phyloP scores from a whole-genome alignment of 2,888 invertebrate genomes.

The Ischnus inquisitorius region DNA sequence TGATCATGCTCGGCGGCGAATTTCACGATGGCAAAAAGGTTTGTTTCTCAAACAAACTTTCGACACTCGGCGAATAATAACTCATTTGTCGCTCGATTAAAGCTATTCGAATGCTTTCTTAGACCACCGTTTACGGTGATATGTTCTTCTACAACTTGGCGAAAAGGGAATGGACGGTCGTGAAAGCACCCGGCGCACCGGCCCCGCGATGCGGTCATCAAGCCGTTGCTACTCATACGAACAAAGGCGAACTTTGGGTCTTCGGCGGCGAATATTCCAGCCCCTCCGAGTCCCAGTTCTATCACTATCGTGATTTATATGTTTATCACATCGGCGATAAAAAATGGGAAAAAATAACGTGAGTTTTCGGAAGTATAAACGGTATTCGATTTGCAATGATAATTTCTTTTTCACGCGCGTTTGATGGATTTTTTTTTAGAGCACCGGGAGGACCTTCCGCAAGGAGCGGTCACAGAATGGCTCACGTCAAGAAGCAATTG shows the following conservation, averaged over 20 bases:
- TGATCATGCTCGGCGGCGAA: constrained; percentile 97
- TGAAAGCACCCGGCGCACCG: constrained; percentile 94
- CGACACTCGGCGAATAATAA: not conserved
- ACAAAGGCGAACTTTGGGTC: constrained; percentile 91
- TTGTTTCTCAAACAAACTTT: constrained; percentile 34
- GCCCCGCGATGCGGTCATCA: constrained; percentile 97
- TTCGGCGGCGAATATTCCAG: constrained; percentile 98
- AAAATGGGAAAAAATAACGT: constrained; percentile 93
- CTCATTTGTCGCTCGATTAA: not conserved
- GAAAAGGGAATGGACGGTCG: constrained; percentile 92
- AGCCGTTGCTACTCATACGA: constrained; percentile 91
- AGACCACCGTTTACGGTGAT: constrained; percentile 95
- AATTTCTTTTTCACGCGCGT: not conserved
- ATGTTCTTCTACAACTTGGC: constrained; percentile 93
- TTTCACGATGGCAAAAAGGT: constrained; percentile 95
- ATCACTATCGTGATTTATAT: constrained; percentile 97
- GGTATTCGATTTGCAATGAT: not conserved
- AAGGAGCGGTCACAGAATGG: constrained; percentile 96
- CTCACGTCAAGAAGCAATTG: constrained; percentile 91
- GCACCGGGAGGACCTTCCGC: constrained; percentile 93
- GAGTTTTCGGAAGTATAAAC: constrained; percentile 66
- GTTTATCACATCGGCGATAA: constrained; percentile 91
- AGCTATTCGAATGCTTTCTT: constrained; percentile 54
- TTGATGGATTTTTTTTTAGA: constrained; percentile 80
- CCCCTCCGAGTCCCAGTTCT: constrained; percentile 95